Percentiles rank a stretch among this genome's conserved stretches.
phyloP scores from a whole-genome alignment of 2,113 vertebrate genomes.

The Oophaga pumilio region DNA sequence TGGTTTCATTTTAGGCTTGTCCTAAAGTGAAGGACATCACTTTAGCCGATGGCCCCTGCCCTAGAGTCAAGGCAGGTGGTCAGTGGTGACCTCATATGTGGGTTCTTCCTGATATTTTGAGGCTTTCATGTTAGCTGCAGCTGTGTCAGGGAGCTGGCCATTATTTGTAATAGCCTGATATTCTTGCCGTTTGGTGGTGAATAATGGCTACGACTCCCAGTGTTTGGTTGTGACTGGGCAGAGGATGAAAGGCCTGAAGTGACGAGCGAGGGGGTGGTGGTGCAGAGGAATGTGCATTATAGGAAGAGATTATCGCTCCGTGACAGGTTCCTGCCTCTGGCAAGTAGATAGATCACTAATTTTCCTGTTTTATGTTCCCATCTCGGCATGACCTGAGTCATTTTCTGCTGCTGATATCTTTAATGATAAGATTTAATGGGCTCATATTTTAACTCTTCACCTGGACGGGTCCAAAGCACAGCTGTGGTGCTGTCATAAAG shows the following conservation, averaged over 20 bases:
- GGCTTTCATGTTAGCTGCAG: not conserved
- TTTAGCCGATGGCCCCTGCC: not conserved
- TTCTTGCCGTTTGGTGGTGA: not conserved
- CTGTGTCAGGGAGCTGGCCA: not conserved
- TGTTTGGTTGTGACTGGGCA: not conserved
- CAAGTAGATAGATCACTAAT: slow-evolving; percentile 19
- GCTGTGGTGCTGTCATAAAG: not conserved
- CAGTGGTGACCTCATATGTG: not conserved
- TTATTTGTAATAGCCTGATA: not conserved
- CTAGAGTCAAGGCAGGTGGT: not conserved
- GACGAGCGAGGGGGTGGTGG: not conserved
- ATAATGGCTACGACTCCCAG: not conserved
- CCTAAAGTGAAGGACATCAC: not conserved
- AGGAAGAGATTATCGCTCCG: slow-evolving; percentile 30
- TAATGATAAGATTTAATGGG: not conserved
- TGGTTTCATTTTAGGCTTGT: too few species aligned
- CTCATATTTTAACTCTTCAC: slow-evolving; percentile 1
- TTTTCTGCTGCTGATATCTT: slow-evolving; percentile 22
- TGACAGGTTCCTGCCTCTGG: slow-evolving; percentile 28
- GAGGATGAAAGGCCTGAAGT: not conserved
- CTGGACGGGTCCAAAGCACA: not conserved
- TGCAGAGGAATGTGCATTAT: slow-evolving; percentile 33
- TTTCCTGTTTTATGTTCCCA: slow-evolving; percentile 26
- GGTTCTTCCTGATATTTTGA: not conserved
- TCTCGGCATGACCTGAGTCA: not conserved